Conservation (phyloP, 2,113 vertebrate species). For the Albula glossodonta region DNA sequence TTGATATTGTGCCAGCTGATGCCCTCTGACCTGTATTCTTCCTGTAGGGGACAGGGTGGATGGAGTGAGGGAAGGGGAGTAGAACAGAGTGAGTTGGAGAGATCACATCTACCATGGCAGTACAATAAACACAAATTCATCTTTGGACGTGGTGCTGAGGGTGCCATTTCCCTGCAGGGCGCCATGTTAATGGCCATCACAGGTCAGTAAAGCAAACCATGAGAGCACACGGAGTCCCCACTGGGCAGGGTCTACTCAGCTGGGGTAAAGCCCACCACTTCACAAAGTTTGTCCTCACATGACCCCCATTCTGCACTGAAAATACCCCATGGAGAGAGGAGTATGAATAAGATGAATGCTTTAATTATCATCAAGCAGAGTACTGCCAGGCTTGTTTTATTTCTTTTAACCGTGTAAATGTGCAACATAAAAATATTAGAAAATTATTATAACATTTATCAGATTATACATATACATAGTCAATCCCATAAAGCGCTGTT, state of each 20-base stretch:
- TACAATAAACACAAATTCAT: background rate
- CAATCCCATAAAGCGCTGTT: background rate
- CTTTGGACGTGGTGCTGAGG: background rate
- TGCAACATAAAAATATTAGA: background rate
- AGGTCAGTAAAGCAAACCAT: background rate
- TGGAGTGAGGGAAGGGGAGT: background rate
- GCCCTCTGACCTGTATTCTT: slow-evolving; percentile 91
- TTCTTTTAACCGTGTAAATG: background rate
- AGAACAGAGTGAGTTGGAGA: slow-evolving; percentile 2
- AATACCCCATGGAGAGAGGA: background rate
- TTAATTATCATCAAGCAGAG: background rate
- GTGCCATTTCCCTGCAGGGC: background rate
- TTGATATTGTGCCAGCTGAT: slow-evolving; percentile 97
- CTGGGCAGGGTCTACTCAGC: background rate
- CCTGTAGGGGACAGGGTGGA: slow-evolving; percentile 65
- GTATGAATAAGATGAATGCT: background rate
- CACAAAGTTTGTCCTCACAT: background rate
- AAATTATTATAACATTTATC: background rate
- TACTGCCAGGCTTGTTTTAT: background rate
- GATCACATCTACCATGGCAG: background rate
- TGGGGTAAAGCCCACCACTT: too few species aligned
- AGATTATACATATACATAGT: background rate
- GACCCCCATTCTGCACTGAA: background rate
- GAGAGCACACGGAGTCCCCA: background rate
- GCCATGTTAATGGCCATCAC: background rate